Conservation (phyloP, 2,797 vertebrate species). For the Lithobates pipiens region DNA sequence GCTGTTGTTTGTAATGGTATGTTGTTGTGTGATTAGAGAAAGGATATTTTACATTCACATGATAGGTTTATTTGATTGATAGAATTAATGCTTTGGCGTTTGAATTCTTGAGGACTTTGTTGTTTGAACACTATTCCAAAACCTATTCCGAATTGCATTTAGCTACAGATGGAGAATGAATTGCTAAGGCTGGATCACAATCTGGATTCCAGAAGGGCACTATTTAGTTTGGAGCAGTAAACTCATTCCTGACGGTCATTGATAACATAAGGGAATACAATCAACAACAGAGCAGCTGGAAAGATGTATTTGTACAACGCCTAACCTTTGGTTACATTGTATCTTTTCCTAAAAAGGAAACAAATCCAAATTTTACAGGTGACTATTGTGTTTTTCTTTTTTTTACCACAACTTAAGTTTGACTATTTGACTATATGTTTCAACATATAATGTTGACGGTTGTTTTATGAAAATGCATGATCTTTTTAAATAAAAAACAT, state of each 20-base stretch:
- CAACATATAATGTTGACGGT: too few species aligned
- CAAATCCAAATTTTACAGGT: neutral
- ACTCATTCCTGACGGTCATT: neutral
- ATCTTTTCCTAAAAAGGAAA: slow-evolving; percentile 10
- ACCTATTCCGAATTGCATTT: slow-evolving; percentile 1
- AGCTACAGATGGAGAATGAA: slow-evolving; percentile 42
- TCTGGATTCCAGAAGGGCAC: slow-evolving; percentile 31
- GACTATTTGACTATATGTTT: too few species aligned
- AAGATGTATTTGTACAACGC: neutral
- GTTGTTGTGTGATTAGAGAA: neutral
- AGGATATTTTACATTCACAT: neutral
- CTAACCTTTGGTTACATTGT: slow-evolving; percentile 7
- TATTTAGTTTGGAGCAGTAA: slow-evolving; percentile 22
- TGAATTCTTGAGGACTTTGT: neutral
- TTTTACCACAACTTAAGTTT: neutral
- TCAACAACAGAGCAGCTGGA: slow-evolving; percentile 8
- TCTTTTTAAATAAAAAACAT: too few species aligned
- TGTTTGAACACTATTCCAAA: neutral
- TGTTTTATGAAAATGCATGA: too few species aligned
- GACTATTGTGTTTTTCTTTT: too few species aligned
- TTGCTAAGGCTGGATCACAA: slow-evolving; percentile 5
- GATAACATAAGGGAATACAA: slow-evolving; percentile 10
- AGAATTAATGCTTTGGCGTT: neutral
- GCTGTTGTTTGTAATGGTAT: neutral
- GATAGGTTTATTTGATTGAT: neutral